Evolutionary conservation across 2,888 invertebrate genomes (phyloP).

Genomic region (Autographa pulchrina): DNA sequence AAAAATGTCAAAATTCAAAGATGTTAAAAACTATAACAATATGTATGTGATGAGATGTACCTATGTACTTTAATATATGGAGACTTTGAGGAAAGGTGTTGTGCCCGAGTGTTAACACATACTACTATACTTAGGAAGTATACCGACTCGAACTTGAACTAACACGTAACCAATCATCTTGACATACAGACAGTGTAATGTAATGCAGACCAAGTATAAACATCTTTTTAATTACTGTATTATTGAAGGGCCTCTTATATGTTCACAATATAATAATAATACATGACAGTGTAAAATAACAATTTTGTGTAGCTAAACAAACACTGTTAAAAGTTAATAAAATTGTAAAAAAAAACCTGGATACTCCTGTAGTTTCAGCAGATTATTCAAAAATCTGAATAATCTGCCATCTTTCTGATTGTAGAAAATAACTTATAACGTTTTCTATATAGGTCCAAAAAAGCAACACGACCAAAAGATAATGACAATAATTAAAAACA

Average conservation of each 20-base stretch:
- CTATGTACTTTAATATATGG: slow-evolving; percentile 28
- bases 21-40: slow-evolving; percentile 11
- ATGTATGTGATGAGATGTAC: slow-evolving; percentile 22
- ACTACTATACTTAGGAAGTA: slow-evolving; percentile 37
- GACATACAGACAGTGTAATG: slow-evolving; percentile 56
- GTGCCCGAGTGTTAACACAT: slow-evolving; percentile 30
- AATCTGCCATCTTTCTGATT: too few relatives aligned
- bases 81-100: slow-evolving; percentile 38
- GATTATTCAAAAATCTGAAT: too few relatives aligned
- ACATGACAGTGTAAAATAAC: background rate
- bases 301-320: background rate
- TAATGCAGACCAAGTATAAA: slow-evolving; percentile 37
- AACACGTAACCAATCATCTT: slow-evolving; percentile 20
- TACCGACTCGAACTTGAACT: slow-evolving; percentile 17
- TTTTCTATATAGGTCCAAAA: slow-evolving; percentile 34
- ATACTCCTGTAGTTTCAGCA: background rate
- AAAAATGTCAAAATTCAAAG: slow-evolving; percentile 27
- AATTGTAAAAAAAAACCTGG: background rate
- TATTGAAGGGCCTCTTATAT: background rate
- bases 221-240: background rate
- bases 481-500: slow-evolving; percentile 57
- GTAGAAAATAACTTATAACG: slow-evolving; percentile 17
- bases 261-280: background rate
- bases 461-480: slow-evolving; percentile 49
- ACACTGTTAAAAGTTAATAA: background rate